phyloP scores from a whole-genome alignment of 2,797 vertebrate species.

The Falco columbarius region DNA sequence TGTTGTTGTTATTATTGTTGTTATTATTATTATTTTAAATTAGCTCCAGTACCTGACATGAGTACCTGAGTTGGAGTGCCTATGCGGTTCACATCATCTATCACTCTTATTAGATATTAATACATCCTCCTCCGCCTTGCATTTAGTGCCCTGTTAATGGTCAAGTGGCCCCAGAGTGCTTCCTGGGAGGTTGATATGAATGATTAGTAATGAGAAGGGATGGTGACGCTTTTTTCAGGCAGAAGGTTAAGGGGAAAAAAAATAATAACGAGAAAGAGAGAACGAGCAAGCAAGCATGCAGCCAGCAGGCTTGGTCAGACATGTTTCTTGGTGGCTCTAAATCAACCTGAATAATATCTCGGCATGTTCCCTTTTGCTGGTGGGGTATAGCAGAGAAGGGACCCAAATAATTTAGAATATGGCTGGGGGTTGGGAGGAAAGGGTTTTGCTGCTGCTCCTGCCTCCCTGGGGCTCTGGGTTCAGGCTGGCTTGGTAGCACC shows the following conservation, averaged over 20 bases:
- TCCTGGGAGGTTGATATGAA: constrained; percentile 30
- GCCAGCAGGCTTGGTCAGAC: background rate
- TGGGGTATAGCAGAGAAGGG: fast-evolving
- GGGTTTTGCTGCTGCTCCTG: background rate
- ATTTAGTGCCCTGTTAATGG: constrained; percentile 51
- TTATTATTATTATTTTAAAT: constrained; percentile 70
- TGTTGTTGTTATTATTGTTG: constrained; percentile 55
- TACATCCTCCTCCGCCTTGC: constrained; percentile 1
- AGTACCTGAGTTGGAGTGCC: constrained; percentile 30
- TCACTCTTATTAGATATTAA: constrained; percentile 69
- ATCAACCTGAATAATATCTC: background rate
- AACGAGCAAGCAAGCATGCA: fast-evolving
- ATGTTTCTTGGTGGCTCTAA: background rate
- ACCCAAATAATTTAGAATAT: background rate
- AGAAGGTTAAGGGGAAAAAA: background rate
- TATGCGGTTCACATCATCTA: constrained; percentile 22
- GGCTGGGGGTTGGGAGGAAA: background rate
- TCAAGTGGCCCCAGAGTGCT: constrained; percentile 51
- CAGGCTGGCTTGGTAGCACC: too few species aligned
- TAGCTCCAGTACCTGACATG: constrained; percentile 33
- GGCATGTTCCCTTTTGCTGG: background rate
- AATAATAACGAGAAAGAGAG: background rate
- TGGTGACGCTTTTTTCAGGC: background rate
- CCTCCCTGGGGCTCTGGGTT: background rate
- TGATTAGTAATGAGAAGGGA: constrained; percentile 31